These are phyloP conservation scores for Pseudeuparius sepicola DNA, from an alignment of 2,888 invertebrate species.

Conservation along the genomic window DNA sequence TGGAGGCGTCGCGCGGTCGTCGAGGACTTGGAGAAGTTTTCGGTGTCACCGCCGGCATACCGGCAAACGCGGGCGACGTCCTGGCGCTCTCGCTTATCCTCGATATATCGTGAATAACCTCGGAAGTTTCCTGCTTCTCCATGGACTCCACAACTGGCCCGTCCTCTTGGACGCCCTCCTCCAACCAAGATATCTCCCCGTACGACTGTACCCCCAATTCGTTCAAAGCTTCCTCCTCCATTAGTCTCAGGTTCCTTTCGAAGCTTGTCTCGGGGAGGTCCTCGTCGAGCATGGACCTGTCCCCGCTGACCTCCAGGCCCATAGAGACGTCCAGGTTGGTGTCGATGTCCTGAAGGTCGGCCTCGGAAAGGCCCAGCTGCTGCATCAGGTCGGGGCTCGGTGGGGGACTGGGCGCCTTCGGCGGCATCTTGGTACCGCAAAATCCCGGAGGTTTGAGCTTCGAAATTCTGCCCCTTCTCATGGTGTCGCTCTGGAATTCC, in stretches of 20 bases:
- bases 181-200: no score
- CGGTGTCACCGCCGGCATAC: conserved; percentile 25
- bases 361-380: conserved; percentile 8
- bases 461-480: conserved; percentile 1
- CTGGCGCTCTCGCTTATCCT: conserved; percentile 1
- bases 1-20: conserved; percentile 10
- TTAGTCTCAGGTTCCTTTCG: no score
- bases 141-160: no score
- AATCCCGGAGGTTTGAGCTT: no score
- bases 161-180: no score
- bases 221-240: no score
- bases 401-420: not conserved
- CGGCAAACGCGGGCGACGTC: conserved; percentile 18
- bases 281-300: no score
- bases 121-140: not conserved
- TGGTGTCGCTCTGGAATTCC: conserved; percentile 7
- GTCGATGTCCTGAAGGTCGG: conserved; percentile 14
- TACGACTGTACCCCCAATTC: not conserved
- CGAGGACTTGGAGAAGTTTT: conserved; percentile 22
- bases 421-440: no score
- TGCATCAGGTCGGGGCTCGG: not conserved
- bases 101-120: not conserved
- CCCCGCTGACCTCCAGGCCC: conserved; percentile 9
- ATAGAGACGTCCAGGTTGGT: conserved; percentile 11
- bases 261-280: no score